Evolutionary conservation across 2,113 vertebrate species (phyloP), one percentile per base, ranked within the genome.

Genomic region (Eonycteris spelaea): DNA sequence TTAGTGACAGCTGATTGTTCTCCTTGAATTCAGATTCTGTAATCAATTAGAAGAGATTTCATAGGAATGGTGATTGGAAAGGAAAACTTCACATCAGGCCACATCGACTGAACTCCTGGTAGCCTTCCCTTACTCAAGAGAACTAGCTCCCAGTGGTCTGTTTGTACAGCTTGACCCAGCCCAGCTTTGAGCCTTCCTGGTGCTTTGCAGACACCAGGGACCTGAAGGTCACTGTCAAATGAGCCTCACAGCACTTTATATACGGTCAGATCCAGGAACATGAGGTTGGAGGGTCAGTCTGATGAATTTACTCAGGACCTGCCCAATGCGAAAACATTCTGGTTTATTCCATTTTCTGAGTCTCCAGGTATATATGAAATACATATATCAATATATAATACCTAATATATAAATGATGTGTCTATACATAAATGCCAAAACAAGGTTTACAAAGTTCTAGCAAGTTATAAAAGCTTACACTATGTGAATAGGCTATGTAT

Each of bases 81-180:
- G 51, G 95, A 97, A 98, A 98, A 96, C 30, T 79, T 65, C 55
- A 96, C 67, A 40, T 90, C 90, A 94, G 93, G 90, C 79, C 95
- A 98, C 35, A 86, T 86, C 82, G 38, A 16, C 40, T 9, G 18
- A 85, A 51, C 18, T 73, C 85, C 59, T 87, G 12, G 26, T 40
- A 96, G 68, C 83, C 24, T 40, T 84, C 7, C 5, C 65, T n/a
- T 51, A 30, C 77, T 79, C 94, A 55, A 87, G 48, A 90, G 75
- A 97, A 40, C 26, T n/a, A 26, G 59, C 3, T 86, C 40, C 22
- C 43, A 53, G 40, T 1, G 67, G 16, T 71, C n/a, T 93, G 11
- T 95, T 92, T 73, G 48, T 91, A 96, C 80, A 85, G 51, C 35
- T 40, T 92, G 26, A 63, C 61, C 40, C 35, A 65, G 68, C 59